A percentile compares a stretch with the other conserved stretches of the same genome.
Conservation (phyloP, 2,797 vertebrate genomes). For the Halcyon smyrnensis region DNA sequence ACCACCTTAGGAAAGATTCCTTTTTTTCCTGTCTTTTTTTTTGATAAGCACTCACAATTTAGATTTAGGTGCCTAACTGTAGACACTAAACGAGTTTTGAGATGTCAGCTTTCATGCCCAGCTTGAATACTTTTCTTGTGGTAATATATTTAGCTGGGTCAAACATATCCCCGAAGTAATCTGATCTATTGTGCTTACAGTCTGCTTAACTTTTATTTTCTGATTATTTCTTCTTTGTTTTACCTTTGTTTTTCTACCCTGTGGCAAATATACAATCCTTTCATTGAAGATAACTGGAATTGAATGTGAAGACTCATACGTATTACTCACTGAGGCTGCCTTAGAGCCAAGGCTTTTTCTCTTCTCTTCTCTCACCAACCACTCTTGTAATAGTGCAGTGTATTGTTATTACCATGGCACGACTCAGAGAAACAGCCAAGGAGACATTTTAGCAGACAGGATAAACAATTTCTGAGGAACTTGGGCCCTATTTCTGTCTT, state of each 20-base stretch:
- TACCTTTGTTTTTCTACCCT: slow-evolving; percentile 53
- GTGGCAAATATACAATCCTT: slow-evolving; percentile 58
- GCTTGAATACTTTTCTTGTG: neutral
- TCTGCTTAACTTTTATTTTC: slow-evolving; percentile 46
- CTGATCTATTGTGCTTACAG: slow-evolving; percentile 36
- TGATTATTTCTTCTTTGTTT: slow-evolving; percentile 38
- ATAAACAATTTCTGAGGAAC: slow-evolving; percentile 56
- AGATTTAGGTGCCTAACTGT: neutral
- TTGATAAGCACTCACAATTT: neutral
- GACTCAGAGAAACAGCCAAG: slow-evolving; percentile 57
- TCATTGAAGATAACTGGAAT: slow-evolving; percentile 67
- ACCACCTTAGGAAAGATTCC: neutral
- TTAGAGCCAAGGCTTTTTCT: slow-evolving; percentile 37
- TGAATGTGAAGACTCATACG: slow-evolving; percentile 51
- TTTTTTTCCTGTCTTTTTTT: neutral
- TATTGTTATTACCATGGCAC: slow-evolving; percentile 40
- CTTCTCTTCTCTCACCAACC: neutral
- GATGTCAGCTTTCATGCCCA: neutral
- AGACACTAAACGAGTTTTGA: neutral
- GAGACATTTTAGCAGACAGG: slow-evolving; percentile 34
- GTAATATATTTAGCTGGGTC: slow-evolving; percentile 45
- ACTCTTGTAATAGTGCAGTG: neutral
- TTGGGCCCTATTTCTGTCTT: slow-evolving; percentile 45
- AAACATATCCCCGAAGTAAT: slow-evolving; percentile 5
- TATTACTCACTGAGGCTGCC: slow-evolving; percentile 24